Base-by-base conservation (phyloP, 2,113 vertebrate genomes). In the Pelvicachromis taeniatus region DNA sequence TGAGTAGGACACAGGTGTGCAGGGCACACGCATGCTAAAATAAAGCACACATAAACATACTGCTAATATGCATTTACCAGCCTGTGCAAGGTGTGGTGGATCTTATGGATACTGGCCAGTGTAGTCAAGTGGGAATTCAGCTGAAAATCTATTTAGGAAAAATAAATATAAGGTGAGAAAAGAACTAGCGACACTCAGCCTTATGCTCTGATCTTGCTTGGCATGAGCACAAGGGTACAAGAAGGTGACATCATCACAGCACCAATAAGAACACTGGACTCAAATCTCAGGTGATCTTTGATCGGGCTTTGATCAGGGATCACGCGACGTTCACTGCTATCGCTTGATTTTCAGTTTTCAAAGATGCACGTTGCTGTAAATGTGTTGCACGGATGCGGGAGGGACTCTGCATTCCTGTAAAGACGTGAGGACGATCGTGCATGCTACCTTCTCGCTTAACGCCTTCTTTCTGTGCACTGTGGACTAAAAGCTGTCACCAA, bases 41-140 rank as follows among this genome's bases (percentile, higher is more conserved):
- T 82, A 52, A 10, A 80, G 59, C 35, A 94, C n/a, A 85, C 45
- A 54, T 31, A 87, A 29, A 73, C 42, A 31, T 26, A 75, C 50
- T 50, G 8, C 38, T 21, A 19, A 48, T 14, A n/a, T 91, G 89
- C 93, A 94, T 96, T 98, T 98, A 99, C 99, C 97, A 99, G 98
- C 94, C 97, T 98, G 96, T 99, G 99, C 95, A 99, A 97, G 88
- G 99, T 99, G 96, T 99, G 98, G 95, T 99, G 99, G 96, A 99
- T 99, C 97, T 98, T 99, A 96, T 99, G 99, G 97, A 99, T 99
- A 96, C 97, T 99, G 96, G 98, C 99, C 97, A 99, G 97, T 92
- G 99, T 99, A 96, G 97, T 98, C 94, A 98, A 97, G 95, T 99
- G 98, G 95, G 99, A 98, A 96, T 98, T 99, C 97, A 99, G 97